A percentile compares a stretch with the other conserved stretches of the same genome.
Conservation (phyloP, 1,140 invertebrate species). For the Propsilocerus akamusi region DNA sequence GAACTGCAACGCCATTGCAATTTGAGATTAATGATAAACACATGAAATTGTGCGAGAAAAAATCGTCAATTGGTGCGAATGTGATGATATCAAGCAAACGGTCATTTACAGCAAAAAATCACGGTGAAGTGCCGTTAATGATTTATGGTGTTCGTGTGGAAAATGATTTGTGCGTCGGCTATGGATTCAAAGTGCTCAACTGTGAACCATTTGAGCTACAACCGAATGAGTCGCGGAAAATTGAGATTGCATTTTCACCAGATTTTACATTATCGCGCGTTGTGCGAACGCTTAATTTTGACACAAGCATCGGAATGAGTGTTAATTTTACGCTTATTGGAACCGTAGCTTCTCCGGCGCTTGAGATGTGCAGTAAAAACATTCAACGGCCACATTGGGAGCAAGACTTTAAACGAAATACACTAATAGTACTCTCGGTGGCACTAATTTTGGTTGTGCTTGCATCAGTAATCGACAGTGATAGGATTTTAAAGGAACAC, state of each 20-base stretch:
- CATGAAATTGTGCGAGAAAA: constrained; percentile 61
- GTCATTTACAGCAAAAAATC: constrained; percentile 75
- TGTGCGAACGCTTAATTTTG: constrained; percentile 36
- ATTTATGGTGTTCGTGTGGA: constrained; percentile 61
- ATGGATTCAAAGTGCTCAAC: constrained; percentile 70
- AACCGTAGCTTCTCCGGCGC: constrained; percentile 55
- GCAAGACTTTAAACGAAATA: constrained; percentile 44
- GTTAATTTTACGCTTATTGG: constrained; percentile 62
- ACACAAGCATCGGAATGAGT: constrained; percentile 33
- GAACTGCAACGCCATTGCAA: constrained; percentile 45
- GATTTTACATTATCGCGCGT: constrained; percentile 79
- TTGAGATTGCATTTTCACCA: constrained; percentile 83
- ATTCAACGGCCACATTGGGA: constrained; percentile 69
- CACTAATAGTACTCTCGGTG: constrained; percentile 38
- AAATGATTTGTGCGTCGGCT: constrained; percentile 59
- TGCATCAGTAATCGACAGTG: constrained; percentile 54
- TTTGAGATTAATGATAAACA: constrained; percentile 77
- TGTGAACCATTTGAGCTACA: constrained; percentile 62
- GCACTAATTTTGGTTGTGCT: constrained; percentile 47
- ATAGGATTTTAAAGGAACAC: constrained; percentile 40
- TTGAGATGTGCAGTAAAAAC: constrained; percentile 51
- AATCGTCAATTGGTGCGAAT: constrained; percentile 12
- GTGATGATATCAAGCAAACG: constrained; percentile 49
- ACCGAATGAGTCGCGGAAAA: constrained; percentile 65
- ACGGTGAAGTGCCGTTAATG: constrained; percentile 61